Conservation (phyloP, 2,113 vertebrate genomes). For the Oreochromis spilurus region DNA sequence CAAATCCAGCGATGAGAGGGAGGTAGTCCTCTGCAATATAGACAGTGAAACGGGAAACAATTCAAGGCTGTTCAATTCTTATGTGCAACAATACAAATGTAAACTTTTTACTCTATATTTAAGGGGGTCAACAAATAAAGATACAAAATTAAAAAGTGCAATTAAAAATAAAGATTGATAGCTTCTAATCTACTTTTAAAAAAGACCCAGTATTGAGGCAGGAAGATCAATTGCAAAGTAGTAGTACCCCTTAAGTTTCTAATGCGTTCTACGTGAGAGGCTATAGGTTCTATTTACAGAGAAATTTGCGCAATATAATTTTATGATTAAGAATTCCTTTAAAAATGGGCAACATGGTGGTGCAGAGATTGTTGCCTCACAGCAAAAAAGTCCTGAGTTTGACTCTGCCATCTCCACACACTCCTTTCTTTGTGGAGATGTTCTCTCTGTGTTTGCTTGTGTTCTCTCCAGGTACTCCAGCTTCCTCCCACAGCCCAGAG, state of each 20-base stretch:
- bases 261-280: background rate
- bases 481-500: accelerated
- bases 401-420: background rate
- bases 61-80: background rate
- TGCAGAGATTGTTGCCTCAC: background rate
- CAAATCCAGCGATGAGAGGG: constrained; percentile 71
- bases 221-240: background rate
- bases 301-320: accelerated
- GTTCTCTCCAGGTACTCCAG: background rate
- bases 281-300: accelerated
- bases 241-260: background rate
- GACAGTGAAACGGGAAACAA: background rate
- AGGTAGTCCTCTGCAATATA: constrained; percentile 71
- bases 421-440: background rate
- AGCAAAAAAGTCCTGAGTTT: background rate
- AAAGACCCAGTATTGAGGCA: accelerated
- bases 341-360: background rate
- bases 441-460: background rate
- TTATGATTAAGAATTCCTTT: background rate
- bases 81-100: background rate
- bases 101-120: background rate
- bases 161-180: background rate
- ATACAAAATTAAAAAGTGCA: background rate
- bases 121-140: background rate
- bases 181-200: background rate